These are phyloP conservation scores for Steinernema feltiae DNA, from an alignment of 1,140 invertebrate species.

Conservation along the genomic window DNA sequence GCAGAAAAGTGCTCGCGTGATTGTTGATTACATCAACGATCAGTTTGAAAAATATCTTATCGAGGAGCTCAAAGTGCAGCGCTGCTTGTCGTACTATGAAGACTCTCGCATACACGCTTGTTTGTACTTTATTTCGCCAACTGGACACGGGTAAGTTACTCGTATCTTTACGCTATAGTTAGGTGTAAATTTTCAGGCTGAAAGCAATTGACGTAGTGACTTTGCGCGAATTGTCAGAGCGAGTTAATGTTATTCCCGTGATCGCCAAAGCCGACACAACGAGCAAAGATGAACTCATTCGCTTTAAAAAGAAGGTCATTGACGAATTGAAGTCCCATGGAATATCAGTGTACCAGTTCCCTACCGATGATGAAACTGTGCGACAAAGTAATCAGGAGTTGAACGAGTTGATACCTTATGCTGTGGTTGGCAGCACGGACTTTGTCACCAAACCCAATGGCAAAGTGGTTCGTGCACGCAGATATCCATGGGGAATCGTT, in stretches of 20 bases:
- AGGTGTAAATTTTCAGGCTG: constrained; percentile 56
- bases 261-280: constrained; percentile 99
- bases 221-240: constrained; percentile 96
- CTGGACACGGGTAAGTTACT: constrained; percentile 72
- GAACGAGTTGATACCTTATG: constrained; percentile 92
- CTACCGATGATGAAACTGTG: constrained; percentile 93
- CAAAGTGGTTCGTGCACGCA: constrained; percentile 86
- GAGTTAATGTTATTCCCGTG: constrained; percentile 98
- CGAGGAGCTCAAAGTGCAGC: constrained; percentile 96
- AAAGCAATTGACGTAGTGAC: constrained; percentile 87
- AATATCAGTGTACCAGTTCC: constrained; percentile 90
- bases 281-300: constrained; percentile 90
- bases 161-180: too few relatives aligned
- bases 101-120: constrained; percentile 93
- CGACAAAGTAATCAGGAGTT: constrained; percentile 79
- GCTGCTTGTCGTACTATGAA: constrained; percentile 79
- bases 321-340: constrained; percentile 61
- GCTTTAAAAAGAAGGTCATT: constrained; percentile 74
- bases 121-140: constrained; percentile 96
- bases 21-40: constrained; percentile 95
- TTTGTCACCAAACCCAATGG: constrained; percentile 86
- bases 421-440: constrained; percentile 96
- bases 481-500: constrained; percentile 98
- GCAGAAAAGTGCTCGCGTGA: constrained; percentile 89
- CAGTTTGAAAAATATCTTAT: constrained; percentile 95